phyloP scores from a whole-genome alignment of 2,113 vertebrate species.

The Potamarius usumacintae region DNA sequence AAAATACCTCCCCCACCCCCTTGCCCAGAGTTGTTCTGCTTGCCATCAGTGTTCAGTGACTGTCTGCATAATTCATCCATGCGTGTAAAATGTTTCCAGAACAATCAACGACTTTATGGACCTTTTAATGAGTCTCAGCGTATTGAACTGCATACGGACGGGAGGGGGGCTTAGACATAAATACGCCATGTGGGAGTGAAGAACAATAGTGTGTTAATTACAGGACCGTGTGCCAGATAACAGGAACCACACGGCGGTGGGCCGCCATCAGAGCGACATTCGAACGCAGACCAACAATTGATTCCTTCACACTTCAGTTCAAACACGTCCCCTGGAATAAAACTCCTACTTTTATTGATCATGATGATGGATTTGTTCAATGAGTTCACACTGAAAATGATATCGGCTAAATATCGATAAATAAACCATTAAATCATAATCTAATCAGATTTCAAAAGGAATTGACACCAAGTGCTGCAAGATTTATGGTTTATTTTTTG shows the following conservation, averaged over 20 bases:
- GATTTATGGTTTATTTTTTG: not conserved
- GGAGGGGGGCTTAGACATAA: not conserved
- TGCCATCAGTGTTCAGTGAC: too few species aligned
- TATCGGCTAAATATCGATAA: not conserved
- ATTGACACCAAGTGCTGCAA: not conserved
- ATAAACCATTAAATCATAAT: not conserved
- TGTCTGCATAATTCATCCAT: too few species aligned
- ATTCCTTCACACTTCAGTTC: not conserved
- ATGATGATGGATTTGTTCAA: not conserved
- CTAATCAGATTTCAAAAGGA: not conserved
- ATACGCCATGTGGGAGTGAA: constrained; percentile 18
- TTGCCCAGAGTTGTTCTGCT: too few species aligned
- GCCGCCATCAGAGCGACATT: not conserved
- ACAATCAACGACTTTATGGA: too few species aligned
- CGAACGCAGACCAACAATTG: not conserved
- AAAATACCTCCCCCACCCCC: too few species aligned
- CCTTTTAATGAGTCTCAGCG: too few species aligned
- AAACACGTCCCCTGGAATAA: not conserved
- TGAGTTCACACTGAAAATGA: not conserved
- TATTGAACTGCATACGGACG: not conserved
- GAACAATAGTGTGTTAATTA: constrained; percentile 73
- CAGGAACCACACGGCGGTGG: constrained; percentile 26
- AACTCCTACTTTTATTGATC: not conserved
- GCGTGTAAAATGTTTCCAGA: too few species aligned
- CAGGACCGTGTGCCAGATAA: constrained; percentile 54